phyloP scores from a whole-genome alignment of 2,797 vertebrate genomes.

The Microtus obscurus region DNA sequence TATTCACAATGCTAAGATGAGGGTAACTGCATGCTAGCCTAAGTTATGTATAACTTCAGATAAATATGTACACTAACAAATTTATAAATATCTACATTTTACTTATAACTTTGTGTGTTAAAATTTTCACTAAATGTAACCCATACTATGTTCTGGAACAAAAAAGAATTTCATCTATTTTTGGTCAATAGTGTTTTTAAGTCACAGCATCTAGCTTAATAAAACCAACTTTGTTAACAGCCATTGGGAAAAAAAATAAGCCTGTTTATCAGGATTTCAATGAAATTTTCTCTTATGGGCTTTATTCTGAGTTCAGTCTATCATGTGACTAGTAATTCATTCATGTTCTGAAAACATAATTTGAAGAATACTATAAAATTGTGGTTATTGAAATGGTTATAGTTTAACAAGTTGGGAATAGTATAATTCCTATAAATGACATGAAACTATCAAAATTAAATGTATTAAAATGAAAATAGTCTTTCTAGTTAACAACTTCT shows the following conservation, averaged over 20 bases:
- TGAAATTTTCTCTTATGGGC: background rate
- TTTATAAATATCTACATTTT: background rate
- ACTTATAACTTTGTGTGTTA: background rate
- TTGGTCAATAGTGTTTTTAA: conserved; percentile 36
- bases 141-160: background rate
- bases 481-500: background rate
- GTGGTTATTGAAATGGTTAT: background rate
- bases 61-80: background rate
- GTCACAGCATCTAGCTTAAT: background rate
- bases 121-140: background rate
- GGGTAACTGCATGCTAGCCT: conserved; percentile 5
- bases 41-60: background rate
- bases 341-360: background rate
- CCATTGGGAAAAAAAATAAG: background rate
- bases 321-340: background rate
- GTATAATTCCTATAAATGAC: background rate
- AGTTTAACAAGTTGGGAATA: background rate
- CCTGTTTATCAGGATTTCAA: background rate
- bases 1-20: background rate
- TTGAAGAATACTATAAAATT: background rate
- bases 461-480: background rate
- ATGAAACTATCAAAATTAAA: background rate
- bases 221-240: background rate
- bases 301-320: conserved; percentile 4
- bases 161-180: background rate